Conservation (phyloP, 2,888 invertebrate species). For the Anagyrus pseudococci region DNA sequence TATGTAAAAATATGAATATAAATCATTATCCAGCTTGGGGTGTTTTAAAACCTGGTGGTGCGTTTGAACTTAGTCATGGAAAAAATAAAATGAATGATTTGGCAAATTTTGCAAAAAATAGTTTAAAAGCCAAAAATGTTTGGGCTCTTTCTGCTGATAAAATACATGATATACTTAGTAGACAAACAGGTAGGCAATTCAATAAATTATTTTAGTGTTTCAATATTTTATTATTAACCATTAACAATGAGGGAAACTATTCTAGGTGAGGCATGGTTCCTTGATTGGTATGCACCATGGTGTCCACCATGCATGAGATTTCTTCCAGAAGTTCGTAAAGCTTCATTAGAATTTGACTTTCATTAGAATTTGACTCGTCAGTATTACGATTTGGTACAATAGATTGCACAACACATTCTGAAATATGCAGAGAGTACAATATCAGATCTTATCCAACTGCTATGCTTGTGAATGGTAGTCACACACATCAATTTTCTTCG, state of each 20-base stretch:
- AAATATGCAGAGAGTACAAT: conserved; percentile 68
- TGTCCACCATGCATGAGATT: conserved; percentile 78
- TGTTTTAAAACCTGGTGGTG: conserved; percentile 76
- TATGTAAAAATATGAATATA: conserved; percentile 69
- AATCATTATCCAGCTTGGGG: conserved; percentile 73
- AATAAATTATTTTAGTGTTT: too few species aligned
- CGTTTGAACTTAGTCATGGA: conserved; percentile 77
- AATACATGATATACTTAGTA: conserved; percentile 65
- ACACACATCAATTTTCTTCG: conserved; percentile 67
- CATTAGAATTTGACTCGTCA: conserved; percentile 63
- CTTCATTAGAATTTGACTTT: conserved; percentile 66
- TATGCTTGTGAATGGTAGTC: conserved; percentile 69
- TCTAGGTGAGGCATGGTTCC: conserved; percentile 66
- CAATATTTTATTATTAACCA: too few species aligned
- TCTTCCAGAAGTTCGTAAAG: conserved; percentile 72
- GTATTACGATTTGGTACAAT: conserved; percentile 70
- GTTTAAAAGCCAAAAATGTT: conserved; percentile 66
- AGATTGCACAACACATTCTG: conserved; percentile 71
- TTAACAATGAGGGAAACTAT: neutral
- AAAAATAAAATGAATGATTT: conserved; percentile 66
- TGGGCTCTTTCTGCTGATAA: conserved; percentile 71
- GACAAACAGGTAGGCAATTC: conserved; percentile 44
- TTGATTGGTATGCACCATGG: conserved; percentile 82
- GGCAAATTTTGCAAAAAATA: conserved; percentile 71
- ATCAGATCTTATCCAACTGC: conserved; percentile 75